phyloP scores from a whole-genome alignment of 2,113 vertebrate genomes.

The Bos javanicus region DNA sequence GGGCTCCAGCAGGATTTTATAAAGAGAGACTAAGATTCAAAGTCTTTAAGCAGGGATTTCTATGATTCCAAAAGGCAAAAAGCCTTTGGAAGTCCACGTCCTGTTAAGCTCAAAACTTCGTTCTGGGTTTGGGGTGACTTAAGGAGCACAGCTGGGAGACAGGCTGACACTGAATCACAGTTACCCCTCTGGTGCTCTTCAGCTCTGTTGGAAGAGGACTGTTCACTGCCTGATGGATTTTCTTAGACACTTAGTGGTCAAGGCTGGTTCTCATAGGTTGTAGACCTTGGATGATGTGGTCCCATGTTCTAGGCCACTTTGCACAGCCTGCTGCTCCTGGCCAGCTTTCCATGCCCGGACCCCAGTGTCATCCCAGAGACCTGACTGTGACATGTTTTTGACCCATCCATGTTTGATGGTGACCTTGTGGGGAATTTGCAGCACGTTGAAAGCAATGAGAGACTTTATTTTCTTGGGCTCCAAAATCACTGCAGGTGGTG shows the following conservation, averaged over 20 bases:
- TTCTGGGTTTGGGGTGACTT: background rate
- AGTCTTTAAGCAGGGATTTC: background rate
- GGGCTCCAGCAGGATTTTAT: accelerated
- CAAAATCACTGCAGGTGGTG: background rate
- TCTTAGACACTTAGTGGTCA: accelerated
- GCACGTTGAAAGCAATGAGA: background rate
- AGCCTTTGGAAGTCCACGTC: background rate
- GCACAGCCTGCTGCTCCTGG: background rate
- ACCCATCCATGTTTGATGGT: accelerated
- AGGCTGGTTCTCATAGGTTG: background rate
- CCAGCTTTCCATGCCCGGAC: accelerated
- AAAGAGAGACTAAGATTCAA: background rate
- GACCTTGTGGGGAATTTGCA: background rate
- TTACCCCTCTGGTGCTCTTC: accelerated
- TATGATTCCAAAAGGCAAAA: background rate
- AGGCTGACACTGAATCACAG: accelerated
- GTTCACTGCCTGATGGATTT: accelerated
- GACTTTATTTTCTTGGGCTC: background rate
- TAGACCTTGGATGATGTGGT: accelerated
- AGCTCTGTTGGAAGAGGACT: no score
- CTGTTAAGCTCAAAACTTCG: accelerated
- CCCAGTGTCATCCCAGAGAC: accelerated
- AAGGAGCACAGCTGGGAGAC: accelerated
- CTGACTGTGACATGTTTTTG: background rate
- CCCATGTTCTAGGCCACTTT: accelerated